Base-by-base conservation (phyloP, 2,888 invertebrate species). In the Masnerella sp. region DNA sequence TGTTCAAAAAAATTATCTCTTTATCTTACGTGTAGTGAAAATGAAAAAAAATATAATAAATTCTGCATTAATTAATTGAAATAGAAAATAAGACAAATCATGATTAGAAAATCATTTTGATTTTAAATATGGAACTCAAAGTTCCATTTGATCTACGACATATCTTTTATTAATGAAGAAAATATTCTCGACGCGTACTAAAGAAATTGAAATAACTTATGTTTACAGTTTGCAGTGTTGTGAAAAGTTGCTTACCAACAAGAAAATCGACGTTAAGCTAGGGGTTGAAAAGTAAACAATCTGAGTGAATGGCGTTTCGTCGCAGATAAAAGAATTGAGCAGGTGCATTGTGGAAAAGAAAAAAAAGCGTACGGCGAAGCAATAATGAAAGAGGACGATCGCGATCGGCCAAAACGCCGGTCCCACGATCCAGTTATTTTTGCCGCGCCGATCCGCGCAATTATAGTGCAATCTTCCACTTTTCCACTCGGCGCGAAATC, bases 381-480 rank as follows among this genome's bases (percentile, higher is more conserved):
- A 69, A n/a, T n/a, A 69, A 69, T 59, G 32, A 69, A 69, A 54
- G 52, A 40, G 47, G 38, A 40, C 42, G 47, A 69, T 59, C 28
- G 38, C 49, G 49, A 43, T 28, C 22, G 28, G 18, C 30, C 36
- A 11, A 59, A 59, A 51, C 32, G 17, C 42, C 8, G 51, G 40
- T 42, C 61, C 15, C 43, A 52, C 59, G 59, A 43, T 58, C 43
- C 59, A 59, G 51, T 51, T 68, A 49, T 59, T 51, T 51, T 25
- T 43, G 14, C 28, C 11, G 36, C 49, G 30, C 32, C 22, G 40
- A 15, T 49, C 17, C 28, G 30, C 4, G 38, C 20, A 56, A 49
- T 56, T 67, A 61, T 40, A 38, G 25, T 14, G 49, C 47, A 49
- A 38, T 49, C 61, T 45, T 38, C 49, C 61, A 59, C 47, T 61